Evolutionary conservation across 2,888 invertebrate genomes (phyloP).

Genomic region (Prosapia bicincta): DNA sequence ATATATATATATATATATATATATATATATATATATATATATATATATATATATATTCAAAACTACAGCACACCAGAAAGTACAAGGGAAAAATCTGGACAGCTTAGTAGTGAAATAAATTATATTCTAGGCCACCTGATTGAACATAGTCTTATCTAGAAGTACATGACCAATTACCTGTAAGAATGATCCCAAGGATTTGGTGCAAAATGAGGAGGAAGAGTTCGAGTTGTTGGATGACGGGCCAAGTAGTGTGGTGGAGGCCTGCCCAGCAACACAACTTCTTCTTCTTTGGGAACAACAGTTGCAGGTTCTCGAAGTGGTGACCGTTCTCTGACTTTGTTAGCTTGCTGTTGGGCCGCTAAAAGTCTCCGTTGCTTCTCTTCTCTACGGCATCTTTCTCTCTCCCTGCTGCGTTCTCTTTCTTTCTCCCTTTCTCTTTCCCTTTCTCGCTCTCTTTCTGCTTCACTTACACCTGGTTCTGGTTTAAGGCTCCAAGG

Average conservation of each 20-base stretch:
- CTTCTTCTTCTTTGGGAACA: conserved; percentile 38
- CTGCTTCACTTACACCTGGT: conserved; percentile 47
- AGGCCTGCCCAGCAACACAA: conserved; percentile 47
- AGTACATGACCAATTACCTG: too few relatives aligned
- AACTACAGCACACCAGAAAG: too few relatives aligned
- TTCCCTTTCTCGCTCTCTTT: conserved; percentile 52
- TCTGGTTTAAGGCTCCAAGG: conserved; percentile 67
- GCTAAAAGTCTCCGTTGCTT: conserved; percentile 50
- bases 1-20: too few relatives aligned
- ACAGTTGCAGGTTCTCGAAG: conserved; percentile 61
- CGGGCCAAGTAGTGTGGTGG: conserved; percentile 50
- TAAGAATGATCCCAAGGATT: conserved; percentile 63
- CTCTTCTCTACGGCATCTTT: conserved; percentile 44
- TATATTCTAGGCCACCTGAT: too few relatives aligned
- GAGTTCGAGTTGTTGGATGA: conserved; percentile 47
- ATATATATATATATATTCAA: too few relatives aligned
- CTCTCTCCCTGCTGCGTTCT: conserved; percentile 40
- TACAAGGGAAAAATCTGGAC: too few relatives aligned
- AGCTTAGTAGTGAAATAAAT: too few relatives aligned
- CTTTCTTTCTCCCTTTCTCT: conserved; percentile 51
- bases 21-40: too few relatives aligned
- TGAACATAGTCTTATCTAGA: too few relatives aligned
- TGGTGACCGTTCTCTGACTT: conserved; percentile 65
- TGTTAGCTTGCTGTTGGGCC: conserved; percentile 43
- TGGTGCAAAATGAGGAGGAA: conserved; percentile 53